These are phyloP conservation scores for Geococcyx californianus DNA, from an alignment of 2,113 vertebrate species.

Conservation along the genomic window DNA sequence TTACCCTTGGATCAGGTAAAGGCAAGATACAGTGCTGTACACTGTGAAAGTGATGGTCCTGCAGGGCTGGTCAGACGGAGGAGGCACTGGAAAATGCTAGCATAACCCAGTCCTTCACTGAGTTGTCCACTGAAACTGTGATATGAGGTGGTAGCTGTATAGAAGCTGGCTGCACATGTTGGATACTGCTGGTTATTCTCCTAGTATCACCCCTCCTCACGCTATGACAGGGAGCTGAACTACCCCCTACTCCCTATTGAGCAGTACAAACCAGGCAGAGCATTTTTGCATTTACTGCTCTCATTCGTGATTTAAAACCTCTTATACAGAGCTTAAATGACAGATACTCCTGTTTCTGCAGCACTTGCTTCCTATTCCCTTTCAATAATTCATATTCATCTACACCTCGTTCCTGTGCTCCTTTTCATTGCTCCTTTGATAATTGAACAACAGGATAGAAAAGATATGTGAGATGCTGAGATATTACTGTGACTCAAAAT, in stretches of 20 bases:
- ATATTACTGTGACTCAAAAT: neutral
- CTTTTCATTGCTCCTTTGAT: slow-evolving; percentile 49
- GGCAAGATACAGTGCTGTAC: neutral
- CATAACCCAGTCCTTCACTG: neutral
- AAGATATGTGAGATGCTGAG: slow-evolving; percentile 10
- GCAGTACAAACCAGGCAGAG: neutral
- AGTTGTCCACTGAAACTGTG: neutral
- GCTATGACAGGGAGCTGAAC: neutral
- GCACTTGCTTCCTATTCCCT: neutral
- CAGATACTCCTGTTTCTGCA: slow-evolving; percentile 3
- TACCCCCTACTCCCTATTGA: neutral
- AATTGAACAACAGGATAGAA: slow-evolving; percentile 20
- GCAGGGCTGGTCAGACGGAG: neutral
- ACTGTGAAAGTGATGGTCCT: neutral
- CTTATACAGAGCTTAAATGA: neutral
- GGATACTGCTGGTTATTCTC: neutral
- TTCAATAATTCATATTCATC: slow-evolving; percentile 46
- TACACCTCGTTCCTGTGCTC: neutral
- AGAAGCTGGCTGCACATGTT: neutral
- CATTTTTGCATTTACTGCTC: neutral
- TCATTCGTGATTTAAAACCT: neutral
- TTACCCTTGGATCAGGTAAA: neutral
- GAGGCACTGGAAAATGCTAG: neutral
- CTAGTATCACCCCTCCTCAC: neutral
- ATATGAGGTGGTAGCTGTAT: rapidly evolving